Evolutionary conservation across 2,888 invertebrate genomes (phyloP), one percentile per base, ranked within the genome.

Genomic region (Phalera bucephala): DNA sequence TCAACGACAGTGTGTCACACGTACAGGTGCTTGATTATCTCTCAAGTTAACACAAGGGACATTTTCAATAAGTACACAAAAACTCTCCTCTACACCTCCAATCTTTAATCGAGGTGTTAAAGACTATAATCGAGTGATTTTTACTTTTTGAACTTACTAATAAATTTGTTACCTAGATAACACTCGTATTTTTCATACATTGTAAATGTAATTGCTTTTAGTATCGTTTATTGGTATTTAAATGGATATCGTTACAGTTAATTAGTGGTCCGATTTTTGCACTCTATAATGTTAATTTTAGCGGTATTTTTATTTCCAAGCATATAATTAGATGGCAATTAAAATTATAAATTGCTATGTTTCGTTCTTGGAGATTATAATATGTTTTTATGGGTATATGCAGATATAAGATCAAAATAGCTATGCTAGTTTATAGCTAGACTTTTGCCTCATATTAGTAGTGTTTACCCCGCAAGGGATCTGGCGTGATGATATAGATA

Each of bases 21-120:
- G 32, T 49, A 52, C 55, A 57, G 57, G 49, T 57, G 60, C 42
- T 45, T 55, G 49, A 59, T 55, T 54, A 57, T 57, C 52, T 38
- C 17, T 42, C 40, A 32, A 44, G 39, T 41, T 51, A 58, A 54
- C 52, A 54, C 45, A 47, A n/a, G 30, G 33, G 41, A 45, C 10
- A 45, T 43, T 43, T 58, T 49, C 25, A 31, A 42, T 27, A 33
- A 11, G 2, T 19, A 2, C 25, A 4, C 0, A 23, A 25, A 39
- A 28, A 11, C 10, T 5, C 12, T 28, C 19, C 17, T 20, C 1
- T 35, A 12, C 10, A 22, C 17, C 10, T 8, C 23, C 4, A 25
- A 30, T 2, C 26, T 31, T 28, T 29, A 54, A 1, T 12, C 0
- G 13, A 9, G n/a, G 0, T 0, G 4, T 0, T 32, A 45, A 35